A percentile compares a stretch with the other conserved stretches of the same genome.
Conservation (phyloP, 1,140 invertebrate genomes). For the Cydia splendana region DNA sequence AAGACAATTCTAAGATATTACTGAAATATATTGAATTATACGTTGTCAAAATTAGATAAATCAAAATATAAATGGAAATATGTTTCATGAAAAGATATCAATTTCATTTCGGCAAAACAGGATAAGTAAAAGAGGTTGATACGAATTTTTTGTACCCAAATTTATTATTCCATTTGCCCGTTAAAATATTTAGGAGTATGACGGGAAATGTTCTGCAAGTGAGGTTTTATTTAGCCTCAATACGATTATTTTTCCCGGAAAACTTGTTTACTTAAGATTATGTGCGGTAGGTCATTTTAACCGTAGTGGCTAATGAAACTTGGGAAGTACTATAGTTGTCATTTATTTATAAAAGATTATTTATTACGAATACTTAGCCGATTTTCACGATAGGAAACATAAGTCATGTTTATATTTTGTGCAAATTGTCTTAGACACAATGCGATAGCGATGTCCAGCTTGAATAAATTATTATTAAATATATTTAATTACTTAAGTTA, state of each 20-base stretch:
- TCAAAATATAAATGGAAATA: neutral
- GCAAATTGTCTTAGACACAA: no score
- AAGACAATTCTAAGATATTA: neutral
- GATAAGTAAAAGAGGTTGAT: neutral
- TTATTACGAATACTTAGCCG: no score
- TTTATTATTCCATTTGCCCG: neutral
- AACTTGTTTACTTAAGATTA: neutral
- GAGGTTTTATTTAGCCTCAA: neutral
- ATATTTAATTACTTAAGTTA: no score
- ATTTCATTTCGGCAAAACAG: neutral
- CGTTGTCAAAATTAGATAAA: neutral
- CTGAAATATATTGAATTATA: neutral
- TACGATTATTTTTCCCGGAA: neutral
- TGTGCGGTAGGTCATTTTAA: no score
- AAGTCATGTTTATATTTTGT: no score
- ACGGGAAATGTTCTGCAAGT: neutral
- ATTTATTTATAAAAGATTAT: no score
- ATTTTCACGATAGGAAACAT: no score
- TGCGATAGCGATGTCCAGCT: no score
- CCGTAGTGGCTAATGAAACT: neutral
- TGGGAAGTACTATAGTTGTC: no score
- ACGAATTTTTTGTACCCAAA: neutral
- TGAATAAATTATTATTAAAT: no score
- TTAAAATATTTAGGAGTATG: neutral
- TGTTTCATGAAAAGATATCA: neutral